These are phyloP conservation scores for Stenichneumon culpator DNA, from an alignment of 2,888 invertebrate genomes.

Conservation along the genomic window DNA sequence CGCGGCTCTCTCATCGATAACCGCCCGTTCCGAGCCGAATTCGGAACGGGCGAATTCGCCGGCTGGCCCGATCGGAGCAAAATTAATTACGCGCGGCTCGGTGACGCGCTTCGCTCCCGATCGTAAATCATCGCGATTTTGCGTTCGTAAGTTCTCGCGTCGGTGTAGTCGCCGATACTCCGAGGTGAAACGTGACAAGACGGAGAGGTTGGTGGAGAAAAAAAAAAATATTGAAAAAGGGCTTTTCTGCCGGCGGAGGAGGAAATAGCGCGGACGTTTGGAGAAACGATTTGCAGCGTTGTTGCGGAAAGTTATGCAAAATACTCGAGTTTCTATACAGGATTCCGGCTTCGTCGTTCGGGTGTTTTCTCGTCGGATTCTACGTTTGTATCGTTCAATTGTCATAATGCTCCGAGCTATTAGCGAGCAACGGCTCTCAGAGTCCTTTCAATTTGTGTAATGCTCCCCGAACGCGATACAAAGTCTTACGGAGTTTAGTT, in stretches of 20 bases:
- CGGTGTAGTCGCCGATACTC: neutral
- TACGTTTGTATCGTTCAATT: slow-evolving; percentile 74
- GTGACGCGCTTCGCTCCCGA: slow-evolving; percentile 27
- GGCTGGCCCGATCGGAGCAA: slow-evolving; percentile 56
- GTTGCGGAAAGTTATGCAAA: slow-evolving; percentile 2
- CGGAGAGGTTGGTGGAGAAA: neutral
- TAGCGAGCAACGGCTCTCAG: slow-evolving; percentile 58
- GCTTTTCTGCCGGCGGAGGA: neutral
- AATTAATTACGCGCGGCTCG: slow-evolving; percentile 61
- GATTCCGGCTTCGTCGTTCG: neutral
- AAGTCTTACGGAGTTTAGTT: slow-evolving; percentile 58
- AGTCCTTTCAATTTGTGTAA: slow-evolving; percentile 77
- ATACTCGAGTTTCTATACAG: neutral
- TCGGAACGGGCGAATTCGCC: slow-evolving; percentile 37
- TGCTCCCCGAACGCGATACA: slow-evolving; percentile 68
- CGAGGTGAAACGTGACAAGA: slow-evolving; percentile 6
- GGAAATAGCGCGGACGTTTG: neutral
- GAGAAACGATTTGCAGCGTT: neutral
- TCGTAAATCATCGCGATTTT: slow-evolving; percentile 64
- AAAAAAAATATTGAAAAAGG: no score
- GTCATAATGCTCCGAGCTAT: slow-evolving; percentile 78
- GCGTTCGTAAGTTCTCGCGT: slow-evolving; percentile 45
- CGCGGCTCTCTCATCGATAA: slow-evolving; percentile 69
- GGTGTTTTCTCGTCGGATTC: slow-evolving; percentile 68
- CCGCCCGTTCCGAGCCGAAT: slow-evolving; percentile 36